Base-by-base conservation (phyloP, 1,140 invertebrate genomes). In the Ips typographus region DNA sequence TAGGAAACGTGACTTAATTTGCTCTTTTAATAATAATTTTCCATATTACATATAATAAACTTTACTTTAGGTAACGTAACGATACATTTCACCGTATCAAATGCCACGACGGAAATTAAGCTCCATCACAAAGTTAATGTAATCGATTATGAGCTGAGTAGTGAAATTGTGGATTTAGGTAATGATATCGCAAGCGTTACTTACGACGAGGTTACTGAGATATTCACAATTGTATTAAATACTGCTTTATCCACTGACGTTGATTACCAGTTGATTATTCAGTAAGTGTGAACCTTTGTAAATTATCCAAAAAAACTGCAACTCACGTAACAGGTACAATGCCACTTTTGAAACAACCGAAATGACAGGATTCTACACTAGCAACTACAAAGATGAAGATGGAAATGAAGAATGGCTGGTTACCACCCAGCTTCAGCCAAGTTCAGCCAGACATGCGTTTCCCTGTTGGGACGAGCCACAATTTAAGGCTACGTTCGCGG, bases 341-440 rank as follows among this genome's bases (percentile, higher is more conserved):
- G 56, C 39, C 1, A 58, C 39, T 1, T 49, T 71, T 8, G 57
- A 71, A 59, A 49, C 42, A 60, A 74, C 82, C 7, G 86, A 85
- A 66, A 71, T 71, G 69, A 8, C 36, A 47, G 70, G 70, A 22
- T 63, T 71, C 40, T 71, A 71, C 47, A 62, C 4, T 5, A 71
- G 70, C 40, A 63, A 40, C 4, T 71, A 68, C 40, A 44, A 40
- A 6, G 51, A 56, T 38, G 65, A 62, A 44, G 56, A 56, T 41
- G 52, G 49, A 2, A 36, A 2, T 40, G 55, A 37, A 37, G 57
- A 53, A 0, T 86, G 77, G 47, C 60, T 75, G 58, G 39, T 67
- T 1, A 65, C 74, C 3, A 74, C 72, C 22, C 74, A 73, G 53
- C 72, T 75, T 43, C 62, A 75, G 59, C 56, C 72, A 7, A 63